Conservation (phyloP, 2,888 invertebrate genomes). For the Drosophila stalkeri region DNA sequence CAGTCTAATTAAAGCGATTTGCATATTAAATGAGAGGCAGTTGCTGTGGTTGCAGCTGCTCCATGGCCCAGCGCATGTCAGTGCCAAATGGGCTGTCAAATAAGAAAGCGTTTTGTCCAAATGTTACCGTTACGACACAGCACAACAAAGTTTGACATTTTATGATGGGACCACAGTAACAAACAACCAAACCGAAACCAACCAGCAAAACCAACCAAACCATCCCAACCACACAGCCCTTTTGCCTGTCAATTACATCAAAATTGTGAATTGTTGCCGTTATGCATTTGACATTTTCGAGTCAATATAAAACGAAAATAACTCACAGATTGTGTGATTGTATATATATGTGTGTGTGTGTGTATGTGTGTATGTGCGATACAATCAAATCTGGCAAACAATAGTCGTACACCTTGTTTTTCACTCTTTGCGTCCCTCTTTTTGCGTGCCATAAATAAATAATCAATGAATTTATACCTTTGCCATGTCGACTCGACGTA, state of each 20-base stretch:
- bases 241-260: slow-evolving; percentile 78
- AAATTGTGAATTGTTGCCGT: slow-evolving; percentile 78
- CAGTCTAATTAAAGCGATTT: slow-evolving; percentile 73
- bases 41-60: slow-evolving; percentile 68
- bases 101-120: slow-evolving; percentile 81
- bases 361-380: slow-evolving; percentile 8
- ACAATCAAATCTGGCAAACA: slow-evolving; percentile 74
- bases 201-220: slow-evolving; percentile 7
- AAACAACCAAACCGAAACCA: slow-evolving; percentile 9
- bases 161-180: slow-evolving; percentile 58
- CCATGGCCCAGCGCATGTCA: slow-evolving; percentile 63
- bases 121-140: slow-evolving; percentile 69
- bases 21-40: slow-evolving; percentile 69
- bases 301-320: slow-evolving; percentile 78
- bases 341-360: slow-evolving; percentile 6
- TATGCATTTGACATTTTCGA: slow-evolving; percentile 80
- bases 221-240: slow-evolving; percentile 36
- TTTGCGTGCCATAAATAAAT: slow-evolving; percentile 77
- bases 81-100: slow-evolving; percentile 74
- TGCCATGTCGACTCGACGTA: slow-evolving; percentile 49
- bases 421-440: slow-evolving; percentile 23
- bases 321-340: slow-evolving; percentile 21
- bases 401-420: slow-evolving; percentile 63
- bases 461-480: slow-evolving; percentile 74
- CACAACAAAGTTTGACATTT: slow-evolving; percentile 75